Percentiles rank a stretch among this genome's conserved stretches.
phyloP scores from a whole-genome alignment of 2,113 vertebrate species.

The Boleophthalmus pectinirostris region DNA sequence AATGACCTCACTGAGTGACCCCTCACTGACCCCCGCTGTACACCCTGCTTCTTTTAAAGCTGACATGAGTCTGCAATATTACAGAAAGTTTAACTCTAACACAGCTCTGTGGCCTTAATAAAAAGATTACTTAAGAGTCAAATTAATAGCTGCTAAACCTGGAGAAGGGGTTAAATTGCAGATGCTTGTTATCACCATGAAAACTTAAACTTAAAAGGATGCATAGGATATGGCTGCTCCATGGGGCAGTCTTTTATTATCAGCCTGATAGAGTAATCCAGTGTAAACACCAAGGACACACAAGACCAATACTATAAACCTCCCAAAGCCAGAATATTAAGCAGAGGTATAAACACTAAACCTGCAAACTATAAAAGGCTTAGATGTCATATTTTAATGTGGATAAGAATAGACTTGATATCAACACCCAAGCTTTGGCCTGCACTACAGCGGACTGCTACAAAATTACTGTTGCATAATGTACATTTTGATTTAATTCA shows the following conservation, averaged over 20 bases:
- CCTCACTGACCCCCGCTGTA: conserved; percentile 17
- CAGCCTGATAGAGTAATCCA: conserved; percentile 33
- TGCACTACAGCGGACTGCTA: neutral
- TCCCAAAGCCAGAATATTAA: conserved; percentile 32
- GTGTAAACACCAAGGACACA: conserved; percentile 31
- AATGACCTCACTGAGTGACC: conserved; percentile 42
- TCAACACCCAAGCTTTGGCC: conserved; percentile 2
- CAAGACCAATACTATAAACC: conserved; percentile 30
- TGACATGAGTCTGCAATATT: neutral
- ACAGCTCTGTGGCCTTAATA: neutral
- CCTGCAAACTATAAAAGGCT: conserved; percentile 16
- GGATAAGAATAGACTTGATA: conserved; percentile 12
- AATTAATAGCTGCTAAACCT: neutral
- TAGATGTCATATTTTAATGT: conserved; percentile 9
- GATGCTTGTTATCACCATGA: conserved; percentile 39
- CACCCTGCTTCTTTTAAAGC: conserved; percentile 13
- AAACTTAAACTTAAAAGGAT: conserved; percentile 27
- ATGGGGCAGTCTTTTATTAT: conserved; percentile 31
- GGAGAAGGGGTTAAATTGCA: conserved; percentile 5
- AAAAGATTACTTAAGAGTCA: neutral
- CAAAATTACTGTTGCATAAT: neutral
- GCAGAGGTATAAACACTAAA: conserved; percentile 1
- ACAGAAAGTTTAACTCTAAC: conserved; percentile 11
- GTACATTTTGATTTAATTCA: neutral
- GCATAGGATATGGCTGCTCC: conserved; percentile 8